A percentile compares a stretch with the other conserved stretches of the same genome.
Conservation (phyloP, 2,888 invertebrate species). For the Pristionchus entomophagus region DNA sequence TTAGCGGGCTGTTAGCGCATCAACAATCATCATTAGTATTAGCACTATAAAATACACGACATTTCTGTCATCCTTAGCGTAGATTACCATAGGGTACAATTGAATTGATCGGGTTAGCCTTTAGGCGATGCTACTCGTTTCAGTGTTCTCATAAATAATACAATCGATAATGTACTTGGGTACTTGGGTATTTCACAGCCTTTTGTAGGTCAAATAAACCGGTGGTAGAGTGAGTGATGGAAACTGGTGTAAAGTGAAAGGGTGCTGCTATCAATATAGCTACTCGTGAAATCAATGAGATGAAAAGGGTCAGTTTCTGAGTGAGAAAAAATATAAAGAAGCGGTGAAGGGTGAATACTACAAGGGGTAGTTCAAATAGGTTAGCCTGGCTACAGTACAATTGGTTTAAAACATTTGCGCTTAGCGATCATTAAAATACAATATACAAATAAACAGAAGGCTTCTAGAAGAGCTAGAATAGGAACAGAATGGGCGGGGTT, state of each 20-base stretch:
- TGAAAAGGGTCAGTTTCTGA: slow-evolving; percentile 16
- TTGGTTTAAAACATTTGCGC: not conserved
- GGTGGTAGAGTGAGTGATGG: not conserved
- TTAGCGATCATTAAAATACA: not conserved
- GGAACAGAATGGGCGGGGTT: not conserved
- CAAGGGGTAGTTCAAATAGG: not conserved
- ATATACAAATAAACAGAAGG: not conserved
- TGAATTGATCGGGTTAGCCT: not conserved
- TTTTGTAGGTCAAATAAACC: not conserved
- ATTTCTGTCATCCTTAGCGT: slow-evolving; percentile 33
- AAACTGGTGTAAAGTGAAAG: not conserved
- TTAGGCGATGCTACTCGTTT: not conserved
- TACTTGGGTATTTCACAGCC: slow-evolving; percentile 34
- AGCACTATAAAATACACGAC: slow-evolving; percentile 34
- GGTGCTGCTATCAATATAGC: slow-evolving; percentile 12
- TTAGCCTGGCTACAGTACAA: slow-evolving; percentile 11
- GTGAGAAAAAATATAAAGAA: slow-evolving; percentile 15
- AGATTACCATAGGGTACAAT: not conserved
- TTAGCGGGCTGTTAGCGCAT: slow-evolving; percentile 1
- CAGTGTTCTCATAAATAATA: not conserved
- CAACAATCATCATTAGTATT: slow-evolving; percentile 12
- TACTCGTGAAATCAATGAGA: slow-evolving; percentile 8
- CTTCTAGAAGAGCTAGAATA: slow-evolving; percentile 34
- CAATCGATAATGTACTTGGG: slow-evolving; percentile 1
- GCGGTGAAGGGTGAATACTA: not conserved